These are phyloP conservation scores for Sarcophaga rosellei DNA, from an alignment of 2,888 invertebrate genomes.

Conservation along the genomic window DNA sequence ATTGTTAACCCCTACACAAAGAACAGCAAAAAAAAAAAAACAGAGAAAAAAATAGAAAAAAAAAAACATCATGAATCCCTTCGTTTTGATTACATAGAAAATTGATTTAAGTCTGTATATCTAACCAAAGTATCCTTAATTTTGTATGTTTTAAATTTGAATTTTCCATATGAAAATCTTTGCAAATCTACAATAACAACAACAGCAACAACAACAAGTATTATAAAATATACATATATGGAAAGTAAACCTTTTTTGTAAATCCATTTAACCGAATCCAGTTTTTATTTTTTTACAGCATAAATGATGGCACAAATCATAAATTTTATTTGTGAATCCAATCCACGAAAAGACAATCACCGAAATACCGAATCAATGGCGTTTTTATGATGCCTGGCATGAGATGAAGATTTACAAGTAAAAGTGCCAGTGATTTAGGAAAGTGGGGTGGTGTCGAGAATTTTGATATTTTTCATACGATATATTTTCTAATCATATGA, in stretches of 20 bases:
- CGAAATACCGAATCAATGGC: background rate
- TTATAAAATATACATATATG: slow-evolving; percentile 21
- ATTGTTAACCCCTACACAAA: background rate
- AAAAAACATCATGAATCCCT: slow-evolving; percentile 25
- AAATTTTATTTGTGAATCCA: slow-evolving; percentile 33
- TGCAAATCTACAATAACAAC: slow-evolving; percentile 34
- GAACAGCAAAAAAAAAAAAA: background rate
- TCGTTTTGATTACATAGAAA: slow-evolving; percentile 49
- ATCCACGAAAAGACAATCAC: slow-evolving; percentile 11
- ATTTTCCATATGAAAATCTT: slow-evolving; percentile 38
- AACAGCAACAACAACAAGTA: slow-evolving; percentile 22
- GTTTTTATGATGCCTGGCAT: background rate
- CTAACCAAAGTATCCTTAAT: slow-evolving; percentile 50
- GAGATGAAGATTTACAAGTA: background rate
- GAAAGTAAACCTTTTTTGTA: slow-evolving; percentile 65
- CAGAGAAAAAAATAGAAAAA: background rate
- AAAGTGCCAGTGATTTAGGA: slow-evolving; percentile 20
- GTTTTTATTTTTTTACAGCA: slow-evolving; percentile 76
- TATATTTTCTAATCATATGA: slow-evolving; percentile 41
- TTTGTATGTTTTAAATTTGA: slow-evolving; percentile 38
- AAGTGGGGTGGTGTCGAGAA: slow-evolving; percentile 53
- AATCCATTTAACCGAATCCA: slow-evolving; percentile 79
- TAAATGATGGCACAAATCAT: slow-evolving; percentile 73
- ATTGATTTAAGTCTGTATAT: slow-evolving; percentile 59
- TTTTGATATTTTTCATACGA: slow-evolving; percentile 49